A percentile compares a stretch with the other conserved stretches of the same genome.
Evolutionary conservation across 2,888 invertebrate species (phyloP).

Genomic region (Diploptera punctata): DNA sequence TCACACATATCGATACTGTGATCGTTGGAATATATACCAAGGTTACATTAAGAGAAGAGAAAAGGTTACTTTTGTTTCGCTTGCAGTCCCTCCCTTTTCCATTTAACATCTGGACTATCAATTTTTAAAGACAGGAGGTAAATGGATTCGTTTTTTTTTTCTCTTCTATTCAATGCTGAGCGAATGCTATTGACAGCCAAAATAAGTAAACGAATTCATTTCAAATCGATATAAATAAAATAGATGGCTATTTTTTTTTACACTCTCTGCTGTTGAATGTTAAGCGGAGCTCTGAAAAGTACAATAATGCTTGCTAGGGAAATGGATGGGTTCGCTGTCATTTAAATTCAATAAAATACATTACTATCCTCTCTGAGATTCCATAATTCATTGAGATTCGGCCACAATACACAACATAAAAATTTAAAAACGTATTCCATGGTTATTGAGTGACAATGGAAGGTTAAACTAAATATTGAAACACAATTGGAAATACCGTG

Average conservation of each 20-base stretch:
- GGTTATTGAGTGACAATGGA: too few relatives aligned
- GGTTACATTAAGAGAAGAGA: too few relatives aligned
- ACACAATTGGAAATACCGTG: too few relatives aligned
- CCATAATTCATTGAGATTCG: too few relatives aligned
- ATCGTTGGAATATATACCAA: too few relatives aligned
- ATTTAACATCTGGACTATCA: neutral
- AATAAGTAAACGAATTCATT: constrained; percentile 14
- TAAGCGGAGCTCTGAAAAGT: neutral
- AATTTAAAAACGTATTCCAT: too few relatives aligned
- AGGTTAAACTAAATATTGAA: too few relatives aligned
- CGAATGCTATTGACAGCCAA: neutral
- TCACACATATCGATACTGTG: too few relatives aligned
- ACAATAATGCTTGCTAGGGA: neutral
- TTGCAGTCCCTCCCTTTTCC: neutral
- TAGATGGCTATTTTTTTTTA: neutral
- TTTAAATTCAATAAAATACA: too few relatives aligned
- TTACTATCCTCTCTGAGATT: too few relatives aligned
- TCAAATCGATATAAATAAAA: neutral
- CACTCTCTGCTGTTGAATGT: neutral
- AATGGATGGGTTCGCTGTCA: neutral
- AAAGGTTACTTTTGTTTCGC: neutral
- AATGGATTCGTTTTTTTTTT: neutral
- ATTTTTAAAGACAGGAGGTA: constrained; percentile 3
- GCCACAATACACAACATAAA: too few relatives aligned
- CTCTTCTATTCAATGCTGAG: neutral